Conservation (phyloP, 1,140 invertebrate genomes). For the Lamellibrachia luymesi region DNA sequence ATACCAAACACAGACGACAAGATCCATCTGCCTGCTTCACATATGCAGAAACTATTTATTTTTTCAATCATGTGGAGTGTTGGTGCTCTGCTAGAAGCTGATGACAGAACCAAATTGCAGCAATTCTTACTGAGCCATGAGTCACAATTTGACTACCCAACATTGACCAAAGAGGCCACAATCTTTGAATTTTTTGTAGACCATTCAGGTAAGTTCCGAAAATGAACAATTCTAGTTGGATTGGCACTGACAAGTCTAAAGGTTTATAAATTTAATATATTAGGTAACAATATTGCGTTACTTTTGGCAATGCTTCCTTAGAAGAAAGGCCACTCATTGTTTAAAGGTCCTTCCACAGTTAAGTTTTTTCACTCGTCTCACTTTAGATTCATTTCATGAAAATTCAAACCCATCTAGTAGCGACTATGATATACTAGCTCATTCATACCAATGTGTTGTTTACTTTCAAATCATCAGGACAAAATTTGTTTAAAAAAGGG, state of each 20-base stretch:
- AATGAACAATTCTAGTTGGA: background rate
- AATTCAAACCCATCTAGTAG: no score
- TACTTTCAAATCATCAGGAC: no score
- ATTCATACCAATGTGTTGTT: no score
- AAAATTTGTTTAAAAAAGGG: no score
- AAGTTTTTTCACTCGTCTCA: no score
- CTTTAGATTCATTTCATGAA: no score
- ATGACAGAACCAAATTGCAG: slow-evolving; percentile 79
- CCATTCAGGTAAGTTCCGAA: slow-evolving; percentile 57
- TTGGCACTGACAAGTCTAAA: background rate
- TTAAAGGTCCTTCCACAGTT: no score
- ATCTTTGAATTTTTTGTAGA: slow-evolving; percentile 88
- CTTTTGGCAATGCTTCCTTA: background rate
- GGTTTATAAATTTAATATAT: background rate
- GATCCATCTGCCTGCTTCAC: slow-evolving; percentile 53
- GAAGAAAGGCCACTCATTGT: background rate
- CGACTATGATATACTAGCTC: no score
- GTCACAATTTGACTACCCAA: slow-evolving; percentile 58
- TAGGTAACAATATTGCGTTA: background rate
- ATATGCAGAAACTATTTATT: slow-evolving; percentile 50
- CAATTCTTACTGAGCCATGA: slow-evolving; percentile 71
- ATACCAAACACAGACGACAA: slow-evolving; percentile 53
- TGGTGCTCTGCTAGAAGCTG: slow-evolving; percentile 83
- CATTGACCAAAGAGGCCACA: slow-evolving; percentile 74
- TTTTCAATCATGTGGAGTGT: slow-evolving; percentile 65